Evolutionary conservation across 2,797 vertebrate genomes (phyloP), one percentile per base, ranked within the genome.

Genomic region (Falco novaeseelandiae): DNA sequence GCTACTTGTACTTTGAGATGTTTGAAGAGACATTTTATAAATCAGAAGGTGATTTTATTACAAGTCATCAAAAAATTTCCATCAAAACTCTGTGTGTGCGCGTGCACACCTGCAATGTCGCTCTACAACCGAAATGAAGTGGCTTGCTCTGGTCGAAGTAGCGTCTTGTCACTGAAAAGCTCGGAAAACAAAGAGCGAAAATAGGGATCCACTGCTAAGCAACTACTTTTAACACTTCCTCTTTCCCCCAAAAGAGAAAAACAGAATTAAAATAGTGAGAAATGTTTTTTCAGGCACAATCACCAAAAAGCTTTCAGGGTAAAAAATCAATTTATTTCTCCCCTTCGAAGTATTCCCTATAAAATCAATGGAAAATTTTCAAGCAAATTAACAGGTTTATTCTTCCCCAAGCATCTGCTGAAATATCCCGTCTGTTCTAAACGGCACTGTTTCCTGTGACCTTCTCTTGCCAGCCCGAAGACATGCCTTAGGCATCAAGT

Each of bases 81-180:
- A 38, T 23, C 38, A 38, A 61, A 89, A 48, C 22, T 46, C 36
- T 38, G 10, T 3, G 2, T 5, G 2, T n/a, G 17, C 32, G 20
- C 6, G 21, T 13, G 9, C 0, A 0, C 40, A 32, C 0, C 0
- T 10, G 19, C 27, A 34, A 32, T 85, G 48, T 8, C 57, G 54
- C n/a, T 78, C 36, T 30, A 52, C 16, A 79, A 61, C 13, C 20
- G 32, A 80, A 91, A 78, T 27, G 36, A 57, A 91, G 86, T 16
- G n/a, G 54, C 36, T 89, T 84, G 10, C 25, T 89, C 34, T 55
- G 14, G 17, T 82, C 38, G 72, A 38, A 58, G n/a, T 38, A 38
- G 36, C 36, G 36, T 38, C 36, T 38, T 38, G 36, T 38, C 36
- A 38, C 36, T 38, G 36, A 38, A 38, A 38, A 38, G 36, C 36